phyloP scores from a whole-genome alignment of 2,113 vertebrate species.

The Myrmecobius fasciatus region DNA sequence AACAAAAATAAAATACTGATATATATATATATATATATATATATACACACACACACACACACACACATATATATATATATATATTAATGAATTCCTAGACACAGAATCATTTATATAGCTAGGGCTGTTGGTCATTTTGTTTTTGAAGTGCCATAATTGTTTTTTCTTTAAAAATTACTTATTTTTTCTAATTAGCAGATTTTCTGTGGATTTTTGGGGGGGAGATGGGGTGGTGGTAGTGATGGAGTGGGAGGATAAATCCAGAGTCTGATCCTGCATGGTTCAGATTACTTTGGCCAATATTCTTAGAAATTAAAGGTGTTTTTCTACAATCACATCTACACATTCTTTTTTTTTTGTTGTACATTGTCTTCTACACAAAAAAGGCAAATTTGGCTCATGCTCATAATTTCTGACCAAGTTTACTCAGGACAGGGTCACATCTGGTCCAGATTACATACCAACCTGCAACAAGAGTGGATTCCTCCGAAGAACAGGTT shows the following conservation, averaged over 20 bases:
- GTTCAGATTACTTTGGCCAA: slow-evolving; percentile 51
- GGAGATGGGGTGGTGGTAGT: no score
- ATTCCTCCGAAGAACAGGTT: slow-evolving; percentile 41
- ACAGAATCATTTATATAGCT: slow-evolving; percentile 64
- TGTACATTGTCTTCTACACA: slow-evolving; percentile 52
- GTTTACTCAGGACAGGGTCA: slow-evolving; percentile 20
- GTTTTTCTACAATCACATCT: slow-evolving; percentile 34
- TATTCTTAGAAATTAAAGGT: not conserved
- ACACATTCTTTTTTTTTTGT: slow-evolving; percentile 17
- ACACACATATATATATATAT: no score
- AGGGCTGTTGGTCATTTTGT: slow-evolving; percentile 44
- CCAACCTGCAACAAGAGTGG: slow-evolving; percentile 65
- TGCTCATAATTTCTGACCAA: slow-evolving; percentile 8
- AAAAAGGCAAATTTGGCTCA: slow-evolving; percentile 46
- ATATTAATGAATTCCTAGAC: no score
- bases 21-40: slow-evolving; percentile 79
- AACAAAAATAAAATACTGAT: slow-evolving; percentile 78
- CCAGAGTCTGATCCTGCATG: slow-evolving; percentile 41
- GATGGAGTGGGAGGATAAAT: slow-evolving; percentile 25
- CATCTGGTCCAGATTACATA: slow-evolving; percentile 41
- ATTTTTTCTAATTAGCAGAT: not conserved
- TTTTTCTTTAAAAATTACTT: slow-evolving; percentile 58
- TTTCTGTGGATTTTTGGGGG: not conserved
- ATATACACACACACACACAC: no score
- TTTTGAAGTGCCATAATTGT: slow-evolving; percentile 72